Conservation (phyloP, 2,113 vertebrate genomes). For the Chloropsis hardwickii region DNA sequence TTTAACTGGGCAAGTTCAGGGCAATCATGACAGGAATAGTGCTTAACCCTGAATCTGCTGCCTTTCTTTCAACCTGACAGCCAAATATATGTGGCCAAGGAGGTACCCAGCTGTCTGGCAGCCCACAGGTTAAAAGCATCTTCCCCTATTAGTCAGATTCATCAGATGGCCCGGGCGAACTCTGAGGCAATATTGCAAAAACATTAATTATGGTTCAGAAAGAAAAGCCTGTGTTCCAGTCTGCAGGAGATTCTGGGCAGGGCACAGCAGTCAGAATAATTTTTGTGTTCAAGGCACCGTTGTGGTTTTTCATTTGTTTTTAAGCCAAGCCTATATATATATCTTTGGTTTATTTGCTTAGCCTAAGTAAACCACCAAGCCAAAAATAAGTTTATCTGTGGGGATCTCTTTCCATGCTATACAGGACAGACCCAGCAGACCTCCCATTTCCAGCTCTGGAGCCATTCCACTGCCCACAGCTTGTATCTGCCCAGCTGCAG, state of each 20-base stretch:
- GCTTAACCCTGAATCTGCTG: slow-evolving; percentile 72
- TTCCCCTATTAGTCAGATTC: slow-evolving; percentile 45
- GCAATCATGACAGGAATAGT: slow-evolving; percentile 70
- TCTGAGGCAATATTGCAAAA: slow-evolving; percentile 63
- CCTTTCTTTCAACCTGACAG: slow-evolving; percentile 37
- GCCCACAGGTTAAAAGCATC: slow-evolving; percentile 58
- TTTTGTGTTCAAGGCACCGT: not conserved
- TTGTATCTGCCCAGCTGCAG: not conserved
- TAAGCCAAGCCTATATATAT: not conserved
- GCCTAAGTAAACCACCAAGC: not conserved
- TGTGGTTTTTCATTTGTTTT: not conserved
- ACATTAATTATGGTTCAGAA: slow-evolving; percentile 55
- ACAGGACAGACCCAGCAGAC: not conserved
- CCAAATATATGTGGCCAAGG: not conserved
- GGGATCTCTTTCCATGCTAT: not conserved
- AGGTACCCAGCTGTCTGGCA: slow-evolving; percentile 32
- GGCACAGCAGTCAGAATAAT: not conserved
- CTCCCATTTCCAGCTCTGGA: not conserved
- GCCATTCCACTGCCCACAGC: not conserved
- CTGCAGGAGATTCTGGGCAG: slow-evolving; percentile 7
- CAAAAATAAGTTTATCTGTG: not conserved
- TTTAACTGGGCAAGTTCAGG: slow-evolving; percentile 77
- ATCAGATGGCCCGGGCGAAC: slow-evolving; percentile 24
- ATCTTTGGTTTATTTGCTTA: not conserved
- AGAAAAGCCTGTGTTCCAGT: slow-evolving; percentile 36